Percentiles rank a stretch among this genome's conserved stretches.
Evolutionary conservation across 2,888 invertebrate genomes (phyloP).

Genomic region (Brenthis ino): DNA sequence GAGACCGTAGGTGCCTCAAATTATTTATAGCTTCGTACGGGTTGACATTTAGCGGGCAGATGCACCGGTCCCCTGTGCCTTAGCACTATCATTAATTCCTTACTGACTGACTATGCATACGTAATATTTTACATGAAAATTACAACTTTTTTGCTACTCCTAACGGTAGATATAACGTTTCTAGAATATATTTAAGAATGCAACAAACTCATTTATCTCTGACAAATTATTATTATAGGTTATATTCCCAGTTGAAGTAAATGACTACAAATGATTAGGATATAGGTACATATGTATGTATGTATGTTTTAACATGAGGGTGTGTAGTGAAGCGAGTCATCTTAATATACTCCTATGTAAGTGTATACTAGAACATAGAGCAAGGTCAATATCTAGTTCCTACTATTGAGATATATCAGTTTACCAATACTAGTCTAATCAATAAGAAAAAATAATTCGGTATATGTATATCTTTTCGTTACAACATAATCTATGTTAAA

Average conservation of each 20-base stretch:
- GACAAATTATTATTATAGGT: not conserved
- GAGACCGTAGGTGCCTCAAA: slow-evolving; percentile 63
- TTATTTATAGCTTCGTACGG: slow-evolving; percentile 73
- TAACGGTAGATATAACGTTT: slow-evolving; percentile 24
- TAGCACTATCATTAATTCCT: slow-evolving; percentile 66
- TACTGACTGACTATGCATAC: slow-evolving; percentile 56
- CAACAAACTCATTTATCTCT: not conserved
- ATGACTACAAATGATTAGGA: not conserved
- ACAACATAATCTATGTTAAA: not conserved
- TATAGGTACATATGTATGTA: not conserved
- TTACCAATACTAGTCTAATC: too few relatives aligned
- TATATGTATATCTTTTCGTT: too few relatives aligned
- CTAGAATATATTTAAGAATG: too few relatives aligned
- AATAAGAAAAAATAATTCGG: too few relatives aligned
- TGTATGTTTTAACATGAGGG: slow-evolving; percentile 8
- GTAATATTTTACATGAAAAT: slow-evolving; percentile 47
- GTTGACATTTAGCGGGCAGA: slow-evolving; percentile 76
- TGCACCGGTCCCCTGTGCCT: slow-evolving; percentile 57
- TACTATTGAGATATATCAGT: not conserved
- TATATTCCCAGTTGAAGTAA: not conserved
- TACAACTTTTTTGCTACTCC: slow-evolving; percentile 35
- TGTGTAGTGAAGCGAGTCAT: slow-evolving; percentile 14
- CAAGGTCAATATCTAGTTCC: slow-evolving; percentile 6
- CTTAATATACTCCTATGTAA: slow-evolving; percentile 1
- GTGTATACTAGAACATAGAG: not conserved